Percentiles rank a stretch among this genome's conserved stretches.
These are phyloP conservation scores for Clavelina lepadiformis DNA, from an alignment of 23 tunicate genomes.

Conservation along the genomic window DNA sequence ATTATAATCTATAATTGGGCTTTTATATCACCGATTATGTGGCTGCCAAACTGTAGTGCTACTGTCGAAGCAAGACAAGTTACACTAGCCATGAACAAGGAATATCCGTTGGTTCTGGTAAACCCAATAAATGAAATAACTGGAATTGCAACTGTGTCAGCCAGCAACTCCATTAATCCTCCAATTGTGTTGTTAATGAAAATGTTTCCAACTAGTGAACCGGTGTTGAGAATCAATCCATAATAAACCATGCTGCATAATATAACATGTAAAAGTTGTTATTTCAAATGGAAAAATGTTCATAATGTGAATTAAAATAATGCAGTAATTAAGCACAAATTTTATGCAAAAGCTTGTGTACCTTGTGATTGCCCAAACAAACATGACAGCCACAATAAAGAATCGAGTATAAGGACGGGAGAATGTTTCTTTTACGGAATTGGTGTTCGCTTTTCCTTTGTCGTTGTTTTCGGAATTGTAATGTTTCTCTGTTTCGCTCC, in stretches of 20 bases:
- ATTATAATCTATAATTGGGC: too few relatives aligned
- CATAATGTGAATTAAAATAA: not conserved
- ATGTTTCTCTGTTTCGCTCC: not conserved
- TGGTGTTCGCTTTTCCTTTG: not conserved
- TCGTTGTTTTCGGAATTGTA: not conserved
- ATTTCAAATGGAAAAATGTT: not conserved
- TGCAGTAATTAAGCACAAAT: not conserved
- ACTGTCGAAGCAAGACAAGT: conserved; percentile 19
- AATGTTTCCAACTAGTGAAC: conserved; percentile 21
- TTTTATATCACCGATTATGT: too few relatives aligned
- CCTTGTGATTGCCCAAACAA: conserved; percentile 33
- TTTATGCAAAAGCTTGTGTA: conserved; percentile 5
- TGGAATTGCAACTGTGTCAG: not conserved
- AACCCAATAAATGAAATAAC: conserved; percentile 8
- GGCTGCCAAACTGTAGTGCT: not conserved
- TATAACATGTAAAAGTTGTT: too few relatives aligned
- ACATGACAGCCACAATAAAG: conserved; percentile 20
- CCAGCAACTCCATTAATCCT: conserved; percentile 29
- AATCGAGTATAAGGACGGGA: conserved; percentile 15
- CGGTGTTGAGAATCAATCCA: conserved; percentile 27
- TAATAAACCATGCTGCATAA: conserved; percentile 47
- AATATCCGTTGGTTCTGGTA: not conserved
- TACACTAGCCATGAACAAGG: conserved; percentile 9
- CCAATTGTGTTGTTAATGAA: conserved; percentile 32
- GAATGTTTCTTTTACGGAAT: conserved; percentile 3